Evolutionary conservation across 2,888 invertebrate species (phyloP), one percentile per base, ranked within the genome.

Genomic region (Lasioglossum vierecki): DNA sequence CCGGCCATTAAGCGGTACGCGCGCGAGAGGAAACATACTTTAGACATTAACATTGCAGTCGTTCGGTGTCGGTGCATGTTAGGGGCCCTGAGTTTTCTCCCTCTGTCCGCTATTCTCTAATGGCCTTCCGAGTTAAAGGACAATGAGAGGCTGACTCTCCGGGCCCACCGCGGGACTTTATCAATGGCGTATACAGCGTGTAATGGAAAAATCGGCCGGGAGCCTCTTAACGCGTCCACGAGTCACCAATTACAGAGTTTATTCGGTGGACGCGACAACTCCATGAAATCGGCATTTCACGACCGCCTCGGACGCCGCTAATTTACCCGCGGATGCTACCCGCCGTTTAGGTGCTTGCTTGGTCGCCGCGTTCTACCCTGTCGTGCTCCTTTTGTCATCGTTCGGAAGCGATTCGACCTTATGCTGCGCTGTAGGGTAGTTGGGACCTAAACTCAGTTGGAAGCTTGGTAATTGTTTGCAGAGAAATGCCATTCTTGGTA

Each of bases 211-310:
- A 66, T 76, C 68, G 74, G 79, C 60, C n/a, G 63, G 71, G 66
- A n/a, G 80, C 68, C 73, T 73, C 46, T 80, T 86, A 83, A 83
- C 76, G 82, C 82, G 70, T 87, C 77, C 76, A 79, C 87, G 83
- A 80, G 76, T 87, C 88, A 88, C 90, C 89, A 91, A 91, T 93
- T 91, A 90, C 82, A 86, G 87, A 84, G 88, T 91, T 93, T 93
- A 93, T 93, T 92, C 89, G 88, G 88, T 88, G 85, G 87, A 89
- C 80, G 82, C 88, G 89, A 91, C 88, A 87, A 91, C 89, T 91
- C 91, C 91, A 92, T 92, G 91, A 92, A 90, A 92, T 82, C 84
- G 78, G 70, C 84, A 88, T 85, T 93, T 93, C 89, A 92, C 86
- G 91, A 91, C 76, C 80, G 68, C 41, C 53, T 60, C 60, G 60